A percentile compares a stretch with the other conserved stretches of the same genome.
Evolutionary conservation across 2,888 invertebrate genomes (phyloP).

Genomic region (Trileptium ribeirensis): DNA sequence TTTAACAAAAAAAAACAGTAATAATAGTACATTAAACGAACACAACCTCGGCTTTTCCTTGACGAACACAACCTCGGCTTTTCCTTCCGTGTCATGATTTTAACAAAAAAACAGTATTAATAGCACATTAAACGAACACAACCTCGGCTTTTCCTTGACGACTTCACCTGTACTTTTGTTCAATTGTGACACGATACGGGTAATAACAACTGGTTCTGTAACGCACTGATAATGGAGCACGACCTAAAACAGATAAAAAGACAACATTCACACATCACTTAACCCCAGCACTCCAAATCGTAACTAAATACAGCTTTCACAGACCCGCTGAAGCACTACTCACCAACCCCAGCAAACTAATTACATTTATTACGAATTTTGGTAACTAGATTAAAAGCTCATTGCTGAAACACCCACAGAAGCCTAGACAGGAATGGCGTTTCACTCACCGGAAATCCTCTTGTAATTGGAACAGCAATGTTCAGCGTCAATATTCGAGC

Average conservation of each 20-base stretch:
- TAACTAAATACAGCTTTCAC: too few species aligned
- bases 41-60: slow-evolving; percentile 74
- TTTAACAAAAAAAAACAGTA: too few species aligned
- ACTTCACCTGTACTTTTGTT: slow-evolving; percentile 87
- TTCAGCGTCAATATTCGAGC: slow-evolving; percentile 91
- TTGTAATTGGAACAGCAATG: slow-evolving; percentile 78
- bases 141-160: slow-evolving; percentile 77
- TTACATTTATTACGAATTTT: too few species aligned
- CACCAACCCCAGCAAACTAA: background rate
- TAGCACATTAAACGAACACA: slow-evolving; percentile 29
- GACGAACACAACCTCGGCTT: too few species aligned
- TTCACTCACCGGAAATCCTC: slow-evolving; percentile 70
- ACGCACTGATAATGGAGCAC: slow-evolving; percentile 86
- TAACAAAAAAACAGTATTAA: too few species aligned
- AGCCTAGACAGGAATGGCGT: background rate
- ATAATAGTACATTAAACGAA: too few species aligned
- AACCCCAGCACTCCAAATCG: too few species aligned
- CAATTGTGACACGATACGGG: slow-evolving; percentile 74
- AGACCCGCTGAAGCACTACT: background rate
- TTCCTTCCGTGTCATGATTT: too few species aligned
- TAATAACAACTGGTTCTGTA: slow-evolving; percentile 79
- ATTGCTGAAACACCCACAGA: too few species aligned
- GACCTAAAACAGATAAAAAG: slow-evolving; percentile 55
- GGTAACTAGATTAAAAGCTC: too few species aligned
- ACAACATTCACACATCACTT: too few species aligned